Percentiles rank a stretch among this genome's conserved stretches.
These are phyloP conservation scores for Onychostruthus taczanowskii DNA, from an alignment of 2,113 vertebrate species.

Conservation along the genomic window DNA sequence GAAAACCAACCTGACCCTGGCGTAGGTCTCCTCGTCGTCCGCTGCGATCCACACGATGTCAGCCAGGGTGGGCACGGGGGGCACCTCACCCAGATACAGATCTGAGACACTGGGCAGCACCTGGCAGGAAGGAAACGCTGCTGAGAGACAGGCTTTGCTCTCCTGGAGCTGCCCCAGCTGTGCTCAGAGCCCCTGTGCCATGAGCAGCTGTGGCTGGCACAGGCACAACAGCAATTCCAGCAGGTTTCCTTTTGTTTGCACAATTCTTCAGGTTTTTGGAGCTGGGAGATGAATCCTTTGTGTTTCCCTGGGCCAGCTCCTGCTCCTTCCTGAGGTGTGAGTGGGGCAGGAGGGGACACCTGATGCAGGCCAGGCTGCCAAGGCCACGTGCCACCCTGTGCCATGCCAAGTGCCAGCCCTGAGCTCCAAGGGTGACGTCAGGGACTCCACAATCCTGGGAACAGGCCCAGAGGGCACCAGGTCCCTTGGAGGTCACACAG, in stretches of 20 bases:
- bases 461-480: neutral
- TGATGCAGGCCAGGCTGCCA: neutral
- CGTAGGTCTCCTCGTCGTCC: conserved; percentile 95
- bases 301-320: neutral
- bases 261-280: rapidly evolving
- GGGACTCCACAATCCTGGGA: neutral
- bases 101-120: conserved; percentile 85
- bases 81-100: conserved; percentile 80
- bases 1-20: conserved; percentile 86
- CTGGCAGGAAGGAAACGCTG: conserved; percentile 44
- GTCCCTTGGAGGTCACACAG: neutral
- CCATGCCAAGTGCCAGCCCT: neutral
- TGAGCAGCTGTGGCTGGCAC: neutral
- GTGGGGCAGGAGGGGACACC: neutral
- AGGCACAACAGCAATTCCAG: neutral
- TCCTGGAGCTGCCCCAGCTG: neutral
- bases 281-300: neutral
- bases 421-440: neutral
- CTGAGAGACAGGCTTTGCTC: rapidly evolving
- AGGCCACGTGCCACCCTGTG: neutral
- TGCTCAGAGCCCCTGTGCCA: neutral
- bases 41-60: conserved; percentile 98
- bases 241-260: neutral
- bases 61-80: conserved; percentile 91
- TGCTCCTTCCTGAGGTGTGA: neutral